A percentile compares a stretch with the other conserved stretches of the same genome.
Conservation (phyloP, 2,113 vertebrate genomes). For the Ceuthmochares aereus region DNA sequence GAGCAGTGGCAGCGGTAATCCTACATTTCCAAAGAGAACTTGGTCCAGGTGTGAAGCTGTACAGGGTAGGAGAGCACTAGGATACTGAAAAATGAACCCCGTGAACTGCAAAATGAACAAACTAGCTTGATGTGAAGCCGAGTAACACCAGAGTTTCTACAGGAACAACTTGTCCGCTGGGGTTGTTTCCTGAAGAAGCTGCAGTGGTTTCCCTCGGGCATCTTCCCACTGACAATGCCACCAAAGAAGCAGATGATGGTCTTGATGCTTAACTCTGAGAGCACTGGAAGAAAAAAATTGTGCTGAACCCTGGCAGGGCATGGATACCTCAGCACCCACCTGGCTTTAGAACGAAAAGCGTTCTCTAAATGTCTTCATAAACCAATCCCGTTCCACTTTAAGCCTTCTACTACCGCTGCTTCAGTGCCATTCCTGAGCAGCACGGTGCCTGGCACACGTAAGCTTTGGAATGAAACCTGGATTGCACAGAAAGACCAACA, state of each 20-base stretch:
- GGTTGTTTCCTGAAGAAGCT: background rate
- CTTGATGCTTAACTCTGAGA: background rate
- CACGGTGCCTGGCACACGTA: background rate
- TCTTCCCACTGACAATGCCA: background rate
- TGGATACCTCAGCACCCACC: background rate
- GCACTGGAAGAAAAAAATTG: background rate
- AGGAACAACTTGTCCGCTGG: background rate
- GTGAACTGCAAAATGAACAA: background rate
- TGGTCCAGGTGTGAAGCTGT: background rate
- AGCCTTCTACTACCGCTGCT: background rate
- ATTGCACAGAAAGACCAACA: background rate
- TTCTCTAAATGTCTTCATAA: background rate
- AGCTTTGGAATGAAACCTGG: background rate
- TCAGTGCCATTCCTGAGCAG: background rate
- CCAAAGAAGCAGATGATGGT: background rate
- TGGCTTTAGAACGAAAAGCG: background rate
- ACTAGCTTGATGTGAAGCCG: background rate
- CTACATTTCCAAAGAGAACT: background rate
- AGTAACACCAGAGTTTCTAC: background rate
- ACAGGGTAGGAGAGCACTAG: background rate
- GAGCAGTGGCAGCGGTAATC: background rate
- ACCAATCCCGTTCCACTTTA: background rate
- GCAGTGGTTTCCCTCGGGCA: background rate
- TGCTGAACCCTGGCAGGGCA: background rate
- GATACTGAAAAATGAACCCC: background rate